These are phyloP conservation scores for Myopa tessellatipennis DNA, from an alignment of 2,888 invertebrate genomes.

Conservation along the genomic window DNA sequence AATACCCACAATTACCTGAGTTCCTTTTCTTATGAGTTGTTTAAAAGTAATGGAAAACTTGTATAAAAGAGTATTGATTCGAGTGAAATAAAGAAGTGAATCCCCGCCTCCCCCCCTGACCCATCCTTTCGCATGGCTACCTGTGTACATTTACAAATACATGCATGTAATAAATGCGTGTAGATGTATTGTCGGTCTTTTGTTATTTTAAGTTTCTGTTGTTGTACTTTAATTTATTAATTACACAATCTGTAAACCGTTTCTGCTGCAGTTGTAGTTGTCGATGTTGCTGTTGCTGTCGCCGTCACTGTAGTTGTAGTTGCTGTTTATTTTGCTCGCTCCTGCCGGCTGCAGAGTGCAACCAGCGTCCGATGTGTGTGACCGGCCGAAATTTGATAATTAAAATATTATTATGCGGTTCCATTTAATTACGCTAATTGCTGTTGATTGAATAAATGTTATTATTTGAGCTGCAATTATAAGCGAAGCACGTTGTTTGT, in stretches of 20 bases:
- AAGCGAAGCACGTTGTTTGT: neutral
- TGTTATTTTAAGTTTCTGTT: neutral
- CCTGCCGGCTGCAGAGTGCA: neutral
- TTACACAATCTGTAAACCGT: constrained; percentile 13
- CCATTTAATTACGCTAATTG: constrained; percentile 44
- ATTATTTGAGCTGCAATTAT: constrained; percentile 39
- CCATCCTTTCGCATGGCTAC: too few species aligned
- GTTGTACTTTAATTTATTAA: constrained; percentile 13
- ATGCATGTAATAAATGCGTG: too few species aligned
- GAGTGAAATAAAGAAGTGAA: too few species aligned
- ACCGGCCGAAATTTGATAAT: constrained; percentile 37
- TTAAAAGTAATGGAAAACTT: too few species aligned
- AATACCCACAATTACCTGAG: too few species aligned
- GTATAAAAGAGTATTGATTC: too few species aligned
- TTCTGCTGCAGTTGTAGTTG: neutral
- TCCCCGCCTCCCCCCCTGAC: too few species aligned
- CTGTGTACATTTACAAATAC: too few species aligned
- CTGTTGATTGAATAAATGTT: constrained; percentile 40
- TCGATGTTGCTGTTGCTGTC: neutral
- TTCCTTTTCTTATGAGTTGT: too few species aligned
- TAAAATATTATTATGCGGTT: constrained; percentile 43
- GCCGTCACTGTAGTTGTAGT: neutral
- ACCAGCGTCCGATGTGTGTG: constrained; percentile 20
- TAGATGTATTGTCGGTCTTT: too few species aligned
- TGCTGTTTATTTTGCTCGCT: neutral